A percentile compares a stretch with the other conserved stretches of the same genome.
Evolutionary conservation across 2,888 invertebrate species (phyloP).

Genomic region (Oeneis ivallda): DNA sequence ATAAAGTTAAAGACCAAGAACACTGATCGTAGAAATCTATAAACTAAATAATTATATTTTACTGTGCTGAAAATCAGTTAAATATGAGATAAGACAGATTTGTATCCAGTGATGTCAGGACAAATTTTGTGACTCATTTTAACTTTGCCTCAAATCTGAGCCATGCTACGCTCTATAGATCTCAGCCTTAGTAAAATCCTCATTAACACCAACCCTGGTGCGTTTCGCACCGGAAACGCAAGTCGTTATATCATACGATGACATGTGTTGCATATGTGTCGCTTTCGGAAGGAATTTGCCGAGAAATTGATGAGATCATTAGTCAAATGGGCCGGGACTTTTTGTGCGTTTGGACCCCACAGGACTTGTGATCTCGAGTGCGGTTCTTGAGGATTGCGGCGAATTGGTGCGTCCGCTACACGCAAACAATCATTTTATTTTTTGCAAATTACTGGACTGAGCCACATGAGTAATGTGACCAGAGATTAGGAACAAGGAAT

Average conservation of each 20-base stretch:
- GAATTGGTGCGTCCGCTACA: slow-evolving; percentile 28
- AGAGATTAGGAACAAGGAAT: too few species aligned
- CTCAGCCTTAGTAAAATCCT: slow-evolving; percentile 39
- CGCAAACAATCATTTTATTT: slow-evolving; percentile 18
- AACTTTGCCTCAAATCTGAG: too few species aligned
- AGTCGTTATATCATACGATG: slow-evolving; percentile 62
- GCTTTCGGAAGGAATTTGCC: slow-evolving; percentile 57
- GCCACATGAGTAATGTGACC: too few species aligned
- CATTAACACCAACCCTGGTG: slow-evolving; percentile 22
- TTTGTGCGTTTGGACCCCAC: slow-evolving; percentile 63
- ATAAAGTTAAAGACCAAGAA: too few species aligned
- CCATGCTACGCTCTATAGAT: too few species aligned
- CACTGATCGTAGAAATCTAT: too few species aligned
- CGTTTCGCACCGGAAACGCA: slow-evolving; percentile 66
- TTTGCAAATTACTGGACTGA: too few species aligned
- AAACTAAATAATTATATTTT: too few species aligned
- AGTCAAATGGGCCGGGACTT: slow-evolving; percentile 64
- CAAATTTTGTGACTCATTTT: too few species aligned
- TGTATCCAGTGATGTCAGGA: too few species aligned
- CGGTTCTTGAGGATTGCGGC: background rate
- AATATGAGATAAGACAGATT: too few species aligned
- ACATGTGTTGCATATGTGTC: slow-evolving; percentile 60
- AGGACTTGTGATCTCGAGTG: slow-evolving; percentile 31
- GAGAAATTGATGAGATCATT: slow-evolving; percentile 75
- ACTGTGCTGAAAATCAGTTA: too few species aligned